Percentiles rank a stretch among this genome's conserved stretches.
phyloP scores from a whole-genome alignment of 2,888 invertebrate genomes.

The Periphyllus acericola region DNA sequence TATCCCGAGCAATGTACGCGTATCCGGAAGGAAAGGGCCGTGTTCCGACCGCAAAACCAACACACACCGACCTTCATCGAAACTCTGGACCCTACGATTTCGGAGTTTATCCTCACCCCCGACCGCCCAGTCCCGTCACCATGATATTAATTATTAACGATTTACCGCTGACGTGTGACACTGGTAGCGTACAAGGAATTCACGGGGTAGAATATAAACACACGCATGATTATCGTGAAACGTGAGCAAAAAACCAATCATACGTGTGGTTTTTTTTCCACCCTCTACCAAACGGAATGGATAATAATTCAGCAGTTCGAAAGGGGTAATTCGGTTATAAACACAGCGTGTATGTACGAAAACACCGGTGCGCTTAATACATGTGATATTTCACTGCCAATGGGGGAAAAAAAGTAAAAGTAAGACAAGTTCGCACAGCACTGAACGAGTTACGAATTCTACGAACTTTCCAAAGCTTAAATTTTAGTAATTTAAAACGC shows the following conservation, averaged over 20 bases:
- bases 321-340: too few relatives aligned
- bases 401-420: too few relatives aligned
- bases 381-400: too few relatives aligned
- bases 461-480: background rate
- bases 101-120: background rate
- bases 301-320: too few relatives aligned
- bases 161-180: background rate
- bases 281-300: too few relatives aligned
- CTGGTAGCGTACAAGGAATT: background rate
- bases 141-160: constrained; percentile 6
- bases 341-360: too few relatives aligned
- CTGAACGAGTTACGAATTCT: background rate
- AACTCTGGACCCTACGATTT: background rate
- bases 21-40: constrained; percentile 22
- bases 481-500: background rate
- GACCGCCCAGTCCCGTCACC: background rate
- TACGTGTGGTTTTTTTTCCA: too few relatives aligned
- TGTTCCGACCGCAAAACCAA: constrained; percentile 3
- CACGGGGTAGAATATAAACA: background rate
- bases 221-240: background rate
- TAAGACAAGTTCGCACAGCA: background rate
- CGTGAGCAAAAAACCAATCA: too few relatives aligned
- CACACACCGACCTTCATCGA: background rate
- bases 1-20: background rate
- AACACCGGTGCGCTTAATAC: too few relatives aligned